Conservation (phyloP, 2,113 vertebrate genomes). For the Podiceps cristatus region DNA sequence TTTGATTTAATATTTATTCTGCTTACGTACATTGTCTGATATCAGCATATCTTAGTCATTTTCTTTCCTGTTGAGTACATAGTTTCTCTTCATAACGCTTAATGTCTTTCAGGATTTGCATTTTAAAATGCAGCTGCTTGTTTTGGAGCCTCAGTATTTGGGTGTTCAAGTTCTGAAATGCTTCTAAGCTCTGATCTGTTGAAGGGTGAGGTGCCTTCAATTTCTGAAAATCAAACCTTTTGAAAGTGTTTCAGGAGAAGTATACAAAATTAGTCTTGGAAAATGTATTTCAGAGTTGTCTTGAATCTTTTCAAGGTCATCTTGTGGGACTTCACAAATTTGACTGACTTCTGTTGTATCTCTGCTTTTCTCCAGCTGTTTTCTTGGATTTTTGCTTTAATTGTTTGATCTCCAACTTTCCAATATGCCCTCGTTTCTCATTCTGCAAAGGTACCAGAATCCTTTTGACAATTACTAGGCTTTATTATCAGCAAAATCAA, state of each 20-base stretch:
- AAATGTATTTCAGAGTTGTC: background rate
- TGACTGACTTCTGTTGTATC: background rate
- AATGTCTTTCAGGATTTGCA: background rate
- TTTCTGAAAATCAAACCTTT: background rate
- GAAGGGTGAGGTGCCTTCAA: background rate
- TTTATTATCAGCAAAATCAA: background rate
- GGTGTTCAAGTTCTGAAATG: background rate
- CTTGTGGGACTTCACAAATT: background rate
- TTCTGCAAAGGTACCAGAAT: background rate
- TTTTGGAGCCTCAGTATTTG: background rate
- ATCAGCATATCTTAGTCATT: background rate
- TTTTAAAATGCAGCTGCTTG: background rate
- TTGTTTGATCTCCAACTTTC: conserved; percentile 2
- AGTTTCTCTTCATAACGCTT: background rate
- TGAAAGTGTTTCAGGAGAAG: background rate
- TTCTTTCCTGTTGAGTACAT: background rate
- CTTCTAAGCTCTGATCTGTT: background rate
- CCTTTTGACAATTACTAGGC: background rate
- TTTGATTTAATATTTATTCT: background rate
- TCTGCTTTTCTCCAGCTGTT: background rate
- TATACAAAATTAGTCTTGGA: background rate
- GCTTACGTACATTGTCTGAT: background rate
- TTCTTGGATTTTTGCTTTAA: background rate
- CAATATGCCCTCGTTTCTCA: background rate
- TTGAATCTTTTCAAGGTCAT: background rate